Evolutionary conservation across 2,113 vertebrate species (phyloP).

Genomic region (Anhinga rufa): DNA sequence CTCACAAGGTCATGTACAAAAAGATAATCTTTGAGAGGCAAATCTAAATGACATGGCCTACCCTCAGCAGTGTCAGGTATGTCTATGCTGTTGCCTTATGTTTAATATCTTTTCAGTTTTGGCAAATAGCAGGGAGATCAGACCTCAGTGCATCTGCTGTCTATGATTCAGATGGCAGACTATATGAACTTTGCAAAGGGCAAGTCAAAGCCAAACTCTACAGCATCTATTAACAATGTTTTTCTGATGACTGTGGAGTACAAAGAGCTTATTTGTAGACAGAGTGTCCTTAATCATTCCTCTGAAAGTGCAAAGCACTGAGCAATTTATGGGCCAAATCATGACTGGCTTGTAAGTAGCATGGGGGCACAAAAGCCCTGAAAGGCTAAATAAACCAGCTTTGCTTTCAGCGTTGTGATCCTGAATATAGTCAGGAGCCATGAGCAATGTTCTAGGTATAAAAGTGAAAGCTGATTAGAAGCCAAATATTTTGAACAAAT

Average conservation of each 20-base stretch:
- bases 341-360: slow-evolving; percentile 14
- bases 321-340: slow-evolving; percentile 19
- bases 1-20: not conserved
- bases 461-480: not conserved
- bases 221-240: slow-evolving; percentile 34
- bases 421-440: not conserved
- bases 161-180: slow-evolving; percentile 36
- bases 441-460: not conserved
- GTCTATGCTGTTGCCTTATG: not conserved
- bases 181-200: slow-evolving; percentile 38
- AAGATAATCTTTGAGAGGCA: not conserved
- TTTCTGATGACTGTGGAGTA: slow-evolving; percentile 24
- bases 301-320: slow-evolving; percentile 1
- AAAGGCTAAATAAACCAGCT: not conserved
- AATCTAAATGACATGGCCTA: not conserved
- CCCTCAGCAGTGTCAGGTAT: not conserved
- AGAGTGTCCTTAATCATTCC: slow-evolving; percentile 6
- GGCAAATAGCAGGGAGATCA: not conserved
- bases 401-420: not conserved
- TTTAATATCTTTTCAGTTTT: not conserved
- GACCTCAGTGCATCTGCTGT: not conserved
- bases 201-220: slow-evolving; percentile 44
- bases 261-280: slow-evolving; percentile 28
- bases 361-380: not conserved
- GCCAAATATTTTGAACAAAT: not conserved